Evolutionary conservation across 1,140 invertebrate species (phyloP).

Genomic region (Euura lappo): DNA sequence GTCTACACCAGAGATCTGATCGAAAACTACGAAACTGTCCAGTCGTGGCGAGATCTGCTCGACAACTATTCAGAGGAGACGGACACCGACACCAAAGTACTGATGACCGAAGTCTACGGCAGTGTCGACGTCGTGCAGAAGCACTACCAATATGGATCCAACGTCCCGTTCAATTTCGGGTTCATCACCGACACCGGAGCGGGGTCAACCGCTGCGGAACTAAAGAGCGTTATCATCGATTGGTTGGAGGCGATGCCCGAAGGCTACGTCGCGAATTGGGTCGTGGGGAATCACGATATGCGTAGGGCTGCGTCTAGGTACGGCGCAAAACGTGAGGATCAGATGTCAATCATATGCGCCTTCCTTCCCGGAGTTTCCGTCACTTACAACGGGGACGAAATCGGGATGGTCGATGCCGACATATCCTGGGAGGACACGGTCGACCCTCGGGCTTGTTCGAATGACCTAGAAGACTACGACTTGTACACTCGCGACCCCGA

Average conservation of each 20-base stretch:
- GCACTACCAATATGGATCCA: conserved; percentile 42
- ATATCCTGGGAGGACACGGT: conserved; percentile 59
- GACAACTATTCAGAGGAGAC: conserved; percentile 60
- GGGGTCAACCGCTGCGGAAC: conserved; percentile 58
- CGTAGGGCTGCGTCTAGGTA: conserved; percentile 69
- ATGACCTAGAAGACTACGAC: conserved; percentile 48
- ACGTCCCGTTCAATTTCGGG: conserved; percentile 74
- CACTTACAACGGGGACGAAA: conserved; percentile 80
- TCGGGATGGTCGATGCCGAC: conserved; percentile 74
- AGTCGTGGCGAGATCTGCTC: conserved; percentile 63
- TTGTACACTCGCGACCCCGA: conserved; percentile 65
- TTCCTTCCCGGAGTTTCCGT: conserved; percentile 71
- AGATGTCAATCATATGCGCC: conserved; percentile 66
- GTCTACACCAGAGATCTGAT: conserved; percentile 67
- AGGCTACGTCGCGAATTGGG: conserved; percentile 44
- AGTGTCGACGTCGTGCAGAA: conserved; percentile 55
- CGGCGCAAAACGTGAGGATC: conserved; percentile 69
- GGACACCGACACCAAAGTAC: conserved; percentile 47
- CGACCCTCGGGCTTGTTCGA: conserved; percentile 55
- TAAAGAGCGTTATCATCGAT: conserved; percentile 60
- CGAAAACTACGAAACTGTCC: conserved; percentile 66
- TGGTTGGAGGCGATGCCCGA: conserved; percentile 60
- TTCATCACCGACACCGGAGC: conserved; percentile 62
- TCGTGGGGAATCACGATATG: conserved; percentile 74
- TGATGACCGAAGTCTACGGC: conserved; percentile 65